Conservation (phyloP, 1,140 invertebrate species). For the Drosophila serrata region DNA sequence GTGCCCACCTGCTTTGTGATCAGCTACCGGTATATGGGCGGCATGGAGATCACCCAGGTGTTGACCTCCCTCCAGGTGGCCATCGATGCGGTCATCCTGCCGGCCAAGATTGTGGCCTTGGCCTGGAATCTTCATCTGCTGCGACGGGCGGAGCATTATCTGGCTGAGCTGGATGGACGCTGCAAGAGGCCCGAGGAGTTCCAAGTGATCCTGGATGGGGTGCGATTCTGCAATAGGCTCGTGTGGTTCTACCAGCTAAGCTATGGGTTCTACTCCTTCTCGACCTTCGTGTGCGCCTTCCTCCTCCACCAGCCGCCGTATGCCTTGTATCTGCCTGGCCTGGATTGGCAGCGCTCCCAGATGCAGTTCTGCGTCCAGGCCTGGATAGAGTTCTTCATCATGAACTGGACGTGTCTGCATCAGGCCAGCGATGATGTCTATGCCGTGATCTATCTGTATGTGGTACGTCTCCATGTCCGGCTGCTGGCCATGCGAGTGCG, state of each 20-base stretch:
- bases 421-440: constrained; percentile 62
- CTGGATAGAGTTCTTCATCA: constrained; percentile 54
- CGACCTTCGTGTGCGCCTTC: constrained; percentile 51
- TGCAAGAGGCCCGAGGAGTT: constrained; percentile 31
- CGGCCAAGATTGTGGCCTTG: constrained; percentile 54
- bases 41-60: constrained; percentile 57
- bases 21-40: constrained; percentile 43
- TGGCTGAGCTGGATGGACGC: constrained; percentile 42
- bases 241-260: constrained; percentile 51
- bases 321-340: constrained; percentile 49
- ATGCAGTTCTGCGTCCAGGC: constrained; percentile 40
- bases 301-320: constrained; percentile 52
- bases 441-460: constrained; percentile 56
- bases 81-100: constrained; percentile 54
- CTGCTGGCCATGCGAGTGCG: constrained; percentile 39
- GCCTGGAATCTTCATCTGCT: constrained; percentile 39
- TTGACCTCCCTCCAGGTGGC: constrained; percentile 60
- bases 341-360: constrained; percentile 45
- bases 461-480: constrained; percentile 46
- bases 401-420: constrained; percentile 62
- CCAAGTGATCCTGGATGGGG: constrained; percentile 7
- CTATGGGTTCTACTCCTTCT: constrained; percentile 53
- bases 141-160: constrained; percentile 23
- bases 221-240: constrained; percentile 45
- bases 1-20: constrained; percentile 50